phyloP scores from a whole-genome alignment of 2,113 vertebrate genomes.

The Macquaria ambigua region DNA sequence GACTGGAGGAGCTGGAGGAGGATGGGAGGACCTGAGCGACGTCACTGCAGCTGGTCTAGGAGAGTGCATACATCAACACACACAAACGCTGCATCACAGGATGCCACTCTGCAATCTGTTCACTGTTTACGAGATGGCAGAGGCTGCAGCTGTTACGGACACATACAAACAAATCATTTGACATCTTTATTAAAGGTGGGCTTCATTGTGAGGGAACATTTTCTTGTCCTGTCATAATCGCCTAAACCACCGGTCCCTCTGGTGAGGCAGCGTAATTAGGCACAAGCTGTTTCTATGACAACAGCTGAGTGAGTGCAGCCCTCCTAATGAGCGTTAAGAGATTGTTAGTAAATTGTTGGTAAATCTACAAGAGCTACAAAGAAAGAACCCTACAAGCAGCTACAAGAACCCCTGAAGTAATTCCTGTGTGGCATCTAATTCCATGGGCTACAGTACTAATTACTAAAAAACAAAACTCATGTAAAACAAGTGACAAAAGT shows the following conservation, averaged over 20 bases:
- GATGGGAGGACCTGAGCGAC: slow-evolving; percentile 38
- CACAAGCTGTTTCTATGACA: slow-evolving; percentile 66
- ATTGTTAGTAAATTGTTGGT: no score
- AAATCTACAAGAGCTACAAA: no score
- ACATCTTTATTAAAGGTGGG: not conserved
- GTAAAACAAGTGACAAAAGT: not conserved
- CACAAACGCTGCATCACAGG: slow-evolving; percentile 14
- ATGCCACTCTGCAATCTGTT: slow-evolving; percentile 7
- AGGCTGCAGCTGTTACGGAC: not conserved
- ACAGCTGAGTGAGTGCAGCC: slow-evolving; percentile 31
- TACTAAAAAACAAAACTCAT: not conserved
- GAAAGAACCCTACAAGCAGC: no score
- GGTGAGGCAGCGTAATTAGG: slow-evolving; percentile 36
- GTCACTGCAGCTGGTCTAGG: slow-evolving; percentile 55
- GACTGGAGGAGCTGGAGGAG: not conserved
- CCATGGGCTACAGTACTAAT: not conserved
- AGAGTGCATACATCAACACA: slow-evolving; percentile 20
- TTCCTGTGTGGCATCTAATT: no score
- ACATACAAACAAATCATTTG: not conserved
- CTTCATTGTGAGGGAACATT: not conserved
- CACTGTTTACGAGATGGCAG: not conserved
- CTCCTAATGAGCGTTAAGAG: not conserved
- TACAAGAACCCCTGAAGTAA: no score
- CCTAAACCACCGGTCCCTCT: slow-evolving; percentile 18
- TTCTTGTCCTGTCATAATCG: not conserved